phyloP scores from a whole-genome alignment of 2,797 vertebrate genomes.

The Chiroxiphia lanceolata region DNA sequence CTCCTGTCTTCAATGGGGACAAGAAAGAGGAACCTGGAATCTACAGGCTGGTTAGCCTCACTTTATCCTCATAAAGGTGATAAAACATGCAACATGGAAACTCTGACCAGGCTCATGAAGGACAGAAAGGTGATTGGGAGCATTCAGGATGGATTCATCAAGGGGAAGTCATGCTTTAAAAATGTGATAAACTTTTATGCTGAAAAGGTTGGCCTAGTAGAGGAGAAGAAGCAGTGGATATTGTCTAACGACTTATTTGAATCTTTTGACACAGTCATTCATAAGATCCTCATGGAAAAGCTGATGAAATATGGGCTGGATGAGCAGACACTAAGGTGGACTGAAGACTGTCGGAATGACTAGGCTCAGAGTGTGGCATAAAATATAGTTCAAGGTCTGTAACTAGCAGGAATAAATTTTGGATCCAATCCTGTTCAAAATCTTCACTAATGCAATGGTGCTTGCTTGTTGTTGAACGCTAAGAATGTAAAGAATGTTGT shows the following conservation, averaged over 20 bases:
- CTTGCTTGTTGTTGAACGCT: neutral
- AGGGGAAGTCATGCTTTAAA: neutral
- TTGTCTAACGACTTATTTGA: neutral
- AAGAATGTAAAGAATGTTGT: neutral
- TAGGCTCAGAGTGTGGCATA: neutral
- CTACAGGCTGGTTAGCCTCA: neutral
- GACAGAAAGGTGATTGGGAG: neutral
- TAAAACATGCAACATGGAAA: neutral
- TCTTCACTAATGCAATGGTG: neutral
- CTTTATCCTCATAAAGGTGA: neutral
- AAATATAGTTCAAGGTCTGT: neutral
- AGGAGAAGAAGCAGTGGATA: neutral
- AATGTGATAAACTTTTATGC: neutral
- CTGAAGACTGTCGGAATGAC: neutral
- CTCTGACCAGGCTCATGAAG: neutral
- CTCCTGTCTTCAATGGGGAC: rapidly evolving
- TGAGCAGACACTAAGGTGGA: neutral
- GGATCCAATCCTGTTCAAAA: neutral
- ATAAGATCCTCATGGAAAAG: neutral
- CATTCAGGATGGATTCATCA: neutral
- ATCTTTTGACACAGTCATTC: neutral
- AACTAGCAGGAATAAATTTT: neutral
- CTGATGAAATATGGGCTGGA: neutral
- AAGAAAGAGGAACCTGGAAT: neutral
- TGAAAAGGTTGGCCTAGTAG: neutral